Evolutionary conservation across 1,140 invertebrate species (phyloP), one percentile per base, ranked within the genome.

Genomic region (Drosophila serrata): DNA sequence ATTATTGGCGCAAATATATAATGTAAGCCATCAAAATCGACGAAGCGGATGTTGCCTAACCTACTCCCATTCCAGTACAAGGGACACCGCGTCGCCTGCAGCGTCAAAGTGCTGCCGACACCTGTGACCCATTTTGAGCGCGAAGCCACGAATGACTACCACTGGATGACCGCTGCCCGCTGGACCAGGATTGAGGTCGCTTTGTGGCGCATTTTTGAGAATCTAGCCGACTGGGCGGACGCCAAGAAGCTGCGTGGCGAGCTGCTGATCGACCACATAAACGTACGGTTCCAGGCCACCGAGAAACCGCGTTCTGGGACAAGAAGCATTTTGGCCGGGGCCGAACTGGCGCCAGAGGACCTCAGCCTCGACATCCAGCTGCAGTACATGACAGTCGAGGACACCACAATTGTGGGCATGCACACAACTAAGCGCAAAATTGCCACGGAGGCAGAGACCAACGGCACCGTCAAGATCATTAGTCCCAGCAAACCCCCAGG

Each of bases 151-250:
- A 75, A 58, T 13, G 64, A 78, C 7, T 87, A 73, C n/a, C 48
- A 80, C n/a, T 87, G 84, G 84, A 84, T 87, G 80, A 82, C 80
- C 0, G 37, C 43, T 4, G 22, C 13, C 0, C 85, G 67, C 15
- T 87, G 85, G 85, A 6, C 33, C 0, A 62, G 60, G 19, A 35
- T 87, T 0, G 84, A 87, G 35, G 55, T 39, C 19, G 65, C 45
- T 0, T 24, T 88, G 15, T 74, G 43, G 42, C 61, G 46, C 3
- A 13, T 78, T 1, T 51, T 87, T 6, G 76, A 61, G 19, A 62
- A 62, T n/a, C 17, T 75, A 3, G 6, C 2, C 13, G 40, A 59
- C 9, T 35, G 48, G 19, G 3, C 46, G n/a, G 68, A 88, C 40
- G 57, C 68, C 19, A 45, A 12, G 4, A 67, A 63, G 8, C 7